Percentiles rank a stretch among this genome's conserved stretches.
Conservation (phyloP, 2,797 vertebrate genomes). For the Malacoraja senta region DNA sequence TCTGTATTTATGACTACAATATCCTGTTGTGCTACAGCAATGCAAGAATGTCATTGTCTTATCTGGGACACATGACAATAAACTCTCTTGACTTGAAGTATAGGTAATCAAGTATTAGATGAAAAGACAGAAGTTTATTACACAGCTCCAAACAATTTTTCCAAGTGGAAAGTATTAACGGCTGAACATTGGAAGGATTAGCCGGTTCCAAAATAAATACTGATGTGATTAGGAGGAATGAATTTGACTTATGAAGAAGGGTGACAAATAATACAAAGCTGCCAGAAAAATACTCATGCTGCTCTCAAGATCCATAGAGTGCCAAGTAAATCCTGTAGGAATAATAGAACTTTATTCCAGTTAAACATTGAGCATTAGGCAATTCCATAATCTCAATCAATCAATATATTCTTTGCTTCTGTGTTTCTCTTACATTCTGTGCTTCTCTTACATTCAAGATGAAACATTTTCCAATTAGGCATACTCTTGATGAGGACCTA, state of each 20-base stretch:
- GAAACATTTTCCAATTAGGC: conserved; percentile 3
- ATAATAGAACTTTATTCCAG: not conserved
- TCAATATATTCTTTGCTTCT: conserved; percentile 29
- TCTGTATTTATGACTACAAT: no score
- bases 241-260: not conserved
- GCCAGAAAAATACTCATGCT: not conserved
- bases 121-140: not conserved
- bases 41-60: no score
- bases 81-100: no score
- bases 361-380: not conserved
- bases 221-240: not conserved
- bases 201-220: conserved; percentile 19
- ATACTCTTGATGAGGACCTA: not conserved
- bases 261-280: not conserved
- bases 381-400: conserved; percentile 5
- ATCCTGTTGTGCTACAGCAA: no score
- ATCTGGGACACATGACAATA: no score
- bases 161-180: not conserved
- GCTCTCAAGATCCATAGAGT: not conserved
- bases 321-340: not conserved
- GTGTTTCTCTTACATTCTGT: no score
- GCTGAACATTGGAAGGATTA: not conserved
- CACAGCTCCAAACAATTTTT: not conserved
- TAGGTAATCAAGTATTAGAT: not conserved
- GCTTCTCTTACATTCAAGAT: not conserved